Conservation (phyloP, 1,140 invertebrate species). For the Bombus breviceps region DNA sequence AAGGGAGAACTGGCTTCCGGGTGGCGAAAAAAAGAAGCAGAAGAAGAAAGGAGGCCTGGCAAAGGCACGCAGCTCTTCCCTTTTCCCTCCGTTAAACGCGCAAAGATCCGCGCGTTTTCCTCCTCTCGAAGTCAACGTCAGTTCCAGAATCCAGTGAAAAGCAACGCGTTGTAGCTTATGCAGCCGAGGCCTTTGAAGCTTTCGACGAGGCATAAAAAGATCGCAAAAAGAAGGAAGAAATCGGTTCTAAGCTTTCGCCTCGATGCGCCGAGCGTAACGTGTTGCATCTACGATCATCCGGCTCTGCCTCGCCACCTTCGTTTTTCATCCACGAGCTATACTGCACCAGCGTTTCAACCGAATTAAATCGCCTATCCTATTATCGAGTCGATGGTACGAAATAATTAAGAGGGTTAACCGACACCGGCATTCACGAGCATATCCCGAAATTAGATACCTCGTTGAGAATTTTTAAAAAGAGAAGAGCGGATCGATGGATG, state of each 20-base stretch:
- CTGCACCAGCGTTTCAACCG: not conserved
- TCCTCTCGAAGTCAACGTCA: conserved; percentile 27
- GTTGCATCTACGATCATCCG: conserved; percentile 1
- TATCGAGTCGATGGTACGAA: not conserved
- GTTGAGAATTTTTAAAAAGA: not conserved
- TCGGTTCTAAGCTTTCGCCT: conserved; percentile 7
- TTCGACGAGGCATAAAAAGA: conserved; percentile 15
- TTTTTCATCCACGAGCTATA: not conserved
- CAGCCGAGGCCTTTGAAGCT: conserved; percentile 28
- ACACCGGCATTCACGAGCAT: not conserved
- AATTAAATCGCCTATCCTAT: not conserved
- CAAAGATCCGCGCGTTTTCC: conserved; percentile 31
- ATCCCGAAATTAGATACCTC: no score
- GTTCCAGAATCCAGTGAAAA: conserved; percentile 9
- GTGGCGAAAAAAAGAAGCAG: not conserved
- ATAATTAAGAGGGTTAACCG: not conserved
- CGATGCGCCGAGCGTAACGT: not conserved
- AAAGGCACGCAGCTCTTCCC: conserved; percentile 24
- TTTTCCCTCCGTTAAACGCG: conserved; percentile 1
- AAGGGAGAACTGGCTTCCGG: conserved; percentile 30
- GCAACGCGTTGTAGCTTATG: conserved; percentile 9
- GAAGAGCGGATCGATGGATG: not conserved
- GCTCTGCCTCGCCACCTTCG: not conserved
- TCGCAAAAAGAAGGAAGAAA: conserved; percentile 6
- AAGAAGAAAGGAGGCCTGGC: conserved; percentile 11